A percentile compares a stretch with the other conserved stretches of the same genome.
Conservation (phyloP, 1,140 invertebrate genomes). For the Triops cancriformis region DNA sequence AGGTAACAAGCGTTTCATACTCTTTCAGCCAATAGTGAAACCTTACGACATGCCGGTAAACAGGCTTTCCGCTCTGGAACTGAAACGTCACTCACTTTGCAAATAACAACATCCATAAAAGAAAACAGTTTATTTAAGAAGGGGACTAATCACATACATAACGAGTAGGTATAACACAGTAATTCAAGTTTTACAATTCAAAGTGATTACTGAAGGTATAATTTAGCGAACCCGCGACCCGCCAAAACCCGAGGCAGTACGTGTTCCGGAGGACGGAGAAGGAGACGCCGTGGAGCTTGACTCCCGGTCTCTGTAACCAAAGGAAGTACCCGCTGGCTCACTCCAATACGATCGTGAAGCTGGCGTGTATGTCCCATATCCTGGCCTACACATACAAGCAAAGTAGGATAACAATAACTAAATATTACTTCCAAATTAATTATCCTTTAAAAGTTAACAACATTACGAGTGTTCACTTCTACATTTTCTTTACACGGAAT, state of each 20-base stretch:
- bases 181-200: background rate
- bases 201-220: conserved; percentile 17
- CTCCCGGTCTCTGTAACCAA: background rate
- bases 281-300: background rate
- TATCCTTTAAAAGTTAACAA: too few species aligned
- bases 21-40: too few species aligned
- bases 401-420: background rate
- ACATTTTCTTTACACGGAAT: too few species aligned
- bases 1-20: too few species aligned
- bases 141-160: too few species aligned
- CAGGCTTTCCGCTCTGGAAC: too few species aligned
- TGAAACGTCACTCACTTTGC: too few species aligned
- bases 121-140: too few species aligned
- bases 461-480: too few species aligned
- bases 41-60: too few species aligned
- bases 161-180: too few species aligned
- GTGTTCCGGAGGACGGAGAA: background rate
- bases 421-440: background rate
- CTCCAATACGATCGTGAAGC: background rate
- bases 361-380: background rate
- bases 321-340: background rate
- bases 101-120: too few species aligned
- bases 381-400: background rate
- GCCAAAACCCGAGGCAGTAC: background rate
- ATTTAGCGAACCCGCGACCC: background rate